Conservation (phyloP, 2,797 vertebrate genomes). For the Anableps anableps region DNA sequence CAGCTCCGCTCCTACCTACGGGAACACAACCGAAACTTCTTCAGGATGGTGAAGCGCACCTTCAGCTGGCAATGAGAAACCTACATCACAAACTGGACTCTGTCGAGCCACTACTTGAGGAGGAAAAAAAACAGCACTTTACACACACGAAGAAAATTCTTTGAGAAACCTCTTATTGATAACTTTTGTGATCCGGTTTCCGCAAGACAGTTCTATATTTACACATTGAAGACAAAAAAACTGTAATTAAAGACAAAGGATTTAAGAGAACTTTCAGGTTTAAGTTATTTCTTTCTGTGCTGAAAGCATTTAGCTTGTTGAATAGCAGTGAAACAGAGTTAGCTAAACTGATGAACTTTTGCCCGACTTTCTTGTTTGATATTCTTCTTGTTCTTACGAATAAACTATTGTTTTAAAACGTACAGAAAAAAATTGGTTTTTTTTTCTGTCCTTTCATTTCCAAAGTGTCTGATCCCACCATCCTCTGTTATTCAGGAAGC, state of each 20-base stretch:
- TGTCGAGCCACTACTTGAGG: slow-evolving; percentile 38
- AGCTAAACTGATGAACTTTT: slow-evolving; percentile 67
- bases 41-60: slow-evolving; percentile 90
- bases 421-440: slow-evolving; percentile 31
- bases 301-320: slow-evolving; percentile 70
- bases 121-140: slow-evolving; percentile 70
- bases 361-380: slow-evolving; percentile 80
- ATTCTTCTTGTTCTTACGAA: slow-evolving; percentile 87
- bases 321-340: slow-evolving; percentile 68
- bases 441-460: slow-evolving; percentile 50
- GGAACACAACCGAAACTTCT: slow-evolving; percentile 93
- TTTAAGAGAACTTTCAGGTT: slow-evolving; percentile 63
- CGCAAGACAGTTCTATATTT: slow-evolving; percentile 66
- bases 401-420: slow-evolving; percentile 84
- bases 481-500: slow-evolving; percentile 47
- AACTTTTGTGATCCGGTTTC: slow-evolving; percentile 66
- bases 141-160: slow-evolving; percentile 34
- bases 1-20: slow-evolving; percentile 90
- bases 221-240: slow-evolving; percentile 51
- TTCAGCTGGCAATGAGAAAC: slow-evolving; percentile 89
- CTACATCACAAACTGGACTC: slow-evolving; percentile 24
- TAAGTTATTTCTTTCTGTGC: slow-evolving; percentile 73
- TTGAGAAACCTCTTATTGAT: slow-evolving; percentile 56
- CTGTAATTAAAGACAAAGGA: slow-evolving; percentile 63
- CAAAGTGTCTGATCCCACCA: slow-evolving; percentile 20